Evolutionary conservation across 1,140 invertebrate genomes (phyloP).

Genomic region (Colletes gigas): DNA sequence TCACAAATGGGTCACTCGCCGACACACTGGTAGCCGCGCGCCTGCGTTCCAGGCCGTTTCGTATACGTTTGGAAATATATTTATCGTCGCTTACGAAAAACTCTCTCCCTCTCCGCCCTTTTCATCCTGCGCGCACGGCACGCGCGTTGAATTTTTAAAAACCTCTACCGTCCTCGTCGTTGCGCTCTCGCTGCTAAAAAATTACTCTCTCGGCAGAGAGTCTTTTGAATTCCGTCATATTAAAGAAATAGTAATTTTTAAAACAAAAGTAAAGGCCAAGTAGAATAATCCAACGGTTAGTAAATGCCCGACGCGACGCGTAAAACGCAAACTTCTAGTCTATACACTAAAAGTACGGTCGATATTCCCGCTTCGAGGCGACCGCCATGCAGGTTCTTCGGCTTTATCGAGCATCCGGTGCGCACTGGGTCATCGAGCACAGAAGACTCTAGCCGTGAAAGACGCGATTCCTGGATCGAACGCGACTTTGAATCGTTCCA

Average conservation of each 20-base stretch:
- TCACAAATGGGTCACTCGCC: conserved; percentile 73
- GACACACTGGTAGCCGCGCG: conserved; percentile 24
- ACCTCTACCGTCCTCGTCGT: background rate
- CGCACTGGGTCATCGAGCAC: conserved; percentile 27
- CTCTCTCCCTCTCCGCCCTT: conserved; percentile 14
- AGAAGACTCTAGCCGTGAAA: too few species aligned
- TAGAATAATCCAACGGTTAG: too few species aligned
- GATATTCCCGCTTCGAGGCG: conserved; percentile 18
- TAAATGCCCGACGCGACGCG: too few species aligned
- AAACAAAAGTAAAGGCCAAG: too few species aligned
- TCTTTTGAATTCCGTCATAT: too few species aligned
- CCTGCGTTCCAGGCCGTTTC: conserved; percentile 46
- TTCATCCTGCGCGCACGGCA: background rate
- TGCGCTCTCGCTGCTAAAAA: background rate
- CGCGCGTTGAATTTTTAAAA: conserved; percentile 49
- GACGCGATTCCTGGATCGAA: too few species aligned
- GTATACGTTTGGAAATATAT: conserved; percentile 67
- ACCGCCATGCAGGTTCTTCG: conserved; percentile 6
- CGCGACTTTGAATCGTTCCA: conserved; percentile 1
- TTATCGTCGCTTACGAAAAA: conserved; percentile 70
- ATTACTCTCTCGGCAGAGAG: too few species aligned
- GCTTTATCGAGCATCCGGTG: conserved; percentile 41
- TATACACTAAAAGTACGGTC: background rate
- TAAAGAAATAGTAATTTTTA: too few species aligned
- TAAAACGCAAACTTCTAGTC: background rate